phyloP scores from a whole-genome alignment of 2,888 invertebrate species.

The Lithophane leautieri region DNA sequence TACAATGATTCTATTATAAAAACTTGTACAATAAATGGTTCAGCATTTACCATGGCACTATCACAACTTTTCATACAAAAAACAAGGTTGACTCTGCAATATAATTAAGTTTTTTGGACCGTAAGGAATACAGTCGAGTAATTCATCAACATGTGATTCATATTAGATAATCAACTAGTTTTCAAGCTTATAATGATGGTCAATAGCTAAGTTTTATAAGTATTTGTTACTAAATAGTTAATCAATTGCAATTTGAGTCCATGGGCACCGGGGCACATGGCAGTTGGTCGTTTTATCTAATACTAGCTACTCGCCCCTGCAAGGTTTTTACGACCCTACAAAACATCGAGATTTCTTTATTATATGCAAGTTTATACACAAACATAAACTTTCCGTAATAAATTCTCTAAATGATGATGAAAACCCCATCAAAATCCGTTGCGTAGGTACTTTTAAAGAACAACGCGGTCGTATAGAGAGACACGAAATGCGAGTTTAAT shows the following conservation, averaged over 20 bases:
- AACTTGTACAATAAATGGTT: background rate
- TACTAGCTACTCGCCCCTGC: background rate
- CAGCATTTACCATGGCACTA: background rate
- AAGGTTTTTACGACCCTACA: background rate
- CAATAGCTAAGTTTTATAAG: background rate
- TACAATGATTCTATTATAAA: background rate
- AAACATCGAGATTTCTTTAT: background rate
- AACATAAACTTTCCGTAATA: background rate
- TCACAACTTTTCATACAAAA: slow-evolving; percentile 7
- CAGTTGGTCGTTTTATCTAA: too few relatives aligned
- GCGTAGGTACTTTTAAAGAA: background rate
- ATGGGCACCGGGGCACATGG: background rate
- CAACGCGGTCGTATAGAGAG: background rate
- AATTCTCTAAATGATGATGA: background rate
- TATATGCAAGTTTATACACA: background rate
- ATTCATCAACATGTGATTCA: slow-evolving; percentile 19
- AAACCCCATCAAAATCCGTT: background rate
- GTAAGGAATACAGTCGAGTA: slow-evolving; percentile 2
- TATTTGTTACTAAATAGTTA: background rate
- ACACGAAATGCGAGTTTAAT: background rate
- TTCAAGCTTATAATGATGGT: background rate
- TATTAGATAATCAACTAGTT: slow-evolving; percentile 1
- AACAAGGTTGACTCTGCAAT: slow-evolving; percentile 37
- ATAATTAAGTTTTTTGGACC: slow-evolving; percentile 26
- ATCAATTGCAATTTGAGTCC: background rate